Conservation (phyloP, 2,797 vertebrate species). For the Moxostoma hubbsi region DNA sequence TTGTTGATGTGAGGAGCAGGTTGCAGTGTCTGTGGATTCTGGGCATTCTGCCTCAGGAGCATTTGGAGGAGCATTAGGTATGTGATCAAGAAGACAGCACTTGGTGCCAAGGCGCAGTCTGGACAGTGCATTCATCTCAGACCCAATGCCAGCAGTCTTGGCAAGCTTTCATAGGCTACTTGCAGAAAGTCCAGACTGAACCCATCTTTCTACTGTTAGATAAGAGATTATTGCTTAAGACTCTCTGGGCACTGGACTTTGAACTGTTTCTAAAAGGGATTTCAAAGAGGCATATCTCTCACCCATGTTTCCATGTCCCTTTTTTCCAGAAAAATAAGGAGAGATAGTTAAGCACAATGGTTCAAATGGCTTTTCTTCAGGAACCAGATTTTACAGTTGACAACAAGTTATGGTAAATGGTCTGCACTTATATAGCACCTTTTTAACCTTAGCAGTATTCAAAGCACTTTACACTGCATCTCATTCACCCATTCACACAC, state of each 20-base stretch:
- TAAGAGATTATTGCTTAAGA: constrained; percentile 14
- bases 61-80: constrained; percentile 49
- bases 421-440: too few species aligned
- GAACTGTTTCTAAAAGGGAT: neutral
- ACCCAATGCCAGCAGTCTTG: constrained; percentile 48
- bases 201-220: constrained; percentile 6
- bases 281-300: neutral
- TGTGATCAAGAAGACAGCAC: constrained; percentile 26
- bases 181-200: constrained; percentile 10
- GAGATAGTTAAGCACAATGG: neutral
- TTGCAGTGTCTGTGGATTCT: constrained; percentile 3
- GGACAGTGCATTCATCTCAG: constrained; percentile 47
- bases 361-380: too few species aligned
- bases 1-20: constrained; percentile 2
- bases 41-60: constrained; percentile 26
- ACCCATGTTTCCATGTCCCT: neutral
- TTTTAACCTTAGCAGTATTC: too few species aligned
- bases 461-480: too few species aligned
- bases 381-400: too few species aligned
- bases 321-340: neutral
- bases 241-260: neutral
- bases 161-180: constrained; percentile 32
- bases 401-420: too few species aligned
- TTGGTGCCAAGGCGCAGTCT: constrained; percentile 42
- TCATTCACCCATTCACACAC: too few species aligned